A percentile compares a stretch with the other conserved stretches of the same genome.
Evolutionary conservation across 2,888 invertebrate species (phyloP).

Genomic region (Venusia cambrica): DNA sequence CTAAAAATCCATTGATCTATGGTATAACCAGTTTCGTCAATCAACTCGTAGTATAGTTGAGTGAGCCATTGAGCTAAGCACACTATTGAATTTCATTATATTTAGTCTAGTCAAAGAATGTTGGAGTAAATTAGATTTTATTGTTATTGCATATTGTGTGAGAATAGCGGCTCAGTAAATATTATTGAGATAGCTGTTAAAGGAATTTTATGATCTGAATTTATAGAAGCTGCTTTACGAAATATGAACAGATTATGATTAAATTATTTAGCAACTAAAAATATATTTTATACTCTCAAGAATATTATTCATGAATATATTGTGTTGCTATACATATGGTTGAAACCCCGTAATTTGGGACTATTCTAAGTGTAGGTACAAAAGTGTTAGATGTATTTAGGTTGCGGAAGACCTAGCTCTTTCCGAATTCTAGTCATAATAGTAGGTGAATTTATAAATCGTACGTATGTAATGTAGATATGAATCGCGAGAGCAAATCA

Average conservation of each 20-base stretch:
- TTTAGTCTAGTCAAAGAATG: slow-evolving; percentile 41
- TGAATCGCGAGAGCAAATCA: slow-evolving; percentile 41
- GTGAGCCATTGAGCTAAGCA: slow-evolving; percentile 52
- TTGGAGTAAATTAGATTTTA: slow-evolving; percentile 23
- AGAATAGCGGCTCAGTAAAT: background rate
- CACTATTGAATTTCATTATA: slow-evolving; percentile 31
- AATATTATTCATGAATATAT: no score
- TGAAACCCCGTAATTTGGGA: no score
- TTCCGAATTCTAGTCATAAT: slow-evolving; percentile 62
- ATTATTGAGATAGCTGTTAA: background rate
- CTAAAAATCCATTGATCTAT: slow-evolving; percentile 11
- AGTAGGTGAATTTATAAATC: slow-evolving; percentile 41
- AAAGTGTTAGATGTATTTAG: no score
- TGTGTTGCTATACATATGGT: no score
- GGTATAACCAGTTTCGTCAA: slow-evolving; percentile 27
- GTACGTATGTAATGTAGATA: slow-evolving; percentile 34
- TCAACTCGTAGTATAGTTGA: slow-evolving; percentile 10
- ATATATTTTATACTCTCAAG: no score
- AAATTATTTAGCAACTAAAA: slow-evolving; percentile 5
- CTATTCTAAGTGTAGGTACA: no score
- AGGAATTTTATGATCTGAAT: no score
- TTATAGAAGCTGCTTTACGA: background rate
- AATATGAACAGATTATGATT: background rate
- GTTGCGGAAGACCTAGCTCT: slow-evolving; percentile 54
- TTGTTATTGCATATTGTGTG: no score